Base-by-base conservation (phyloP, 2,888 invertebrate species). In the Sarcophaga subvicina region DNA sequence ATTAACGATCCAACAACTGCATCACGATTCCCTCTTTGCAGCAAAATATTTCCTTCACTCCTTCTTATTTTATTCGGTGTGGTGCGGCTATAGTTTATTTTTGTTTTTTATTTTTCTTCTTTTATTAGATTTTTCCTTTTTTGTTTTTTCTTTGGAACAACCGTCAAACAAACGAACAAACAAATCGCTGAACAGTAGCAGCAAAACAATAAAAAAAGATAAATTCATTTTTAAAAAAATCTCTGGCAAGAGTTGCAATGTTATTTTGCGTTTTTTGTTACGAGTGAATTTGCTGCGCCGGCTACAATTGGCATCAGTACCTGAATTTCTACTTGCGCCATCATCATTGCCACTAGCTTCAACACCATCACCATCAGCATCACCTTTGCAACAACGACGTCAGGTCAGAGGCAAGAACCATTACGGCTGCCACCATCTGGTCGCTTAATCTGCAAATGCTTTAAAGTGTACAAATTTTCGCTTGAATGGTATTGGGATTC, bases 401-500 rank as follows among this genome's bases (percentile, higher is more conserved):
- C 14, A 75, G 64, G 49, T 59, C 54, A n/a, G 66, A n/a, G 47
- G 47, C 10, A 47, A 77, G 12, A 59, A 81, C 66, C 17, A 20
- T 25, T 49, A n/a, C 20, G 22, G 27, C 76, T 59, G 49, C 78
- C 67, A 73, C 37, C 78, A 85, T 71, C 69, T 73, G 67, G 59
- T 67, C 45, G 54, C 70, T 67, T 72, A 71, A 85, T 80, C 85
- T 76, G 79, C 76, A 78, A 84, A 84, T 84, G 84, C 76, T 84
- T 84, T 84, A 85, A 87, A 81, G 77, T 72, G 88, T 47, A 76
- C 70, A 70, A 88, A 88, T 89, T 89, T 89, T 87, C 88, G 89
- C 89, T 90, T 90, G 89, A 90, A 89, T 88, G 89, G 88, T 88
- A 88, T 86, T 89, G 76, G 89, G 89, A 89, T 87, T 89, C 88